Conservation (phyloP, 2,113 vertebrate species). For the Marmota monax region DNA sequence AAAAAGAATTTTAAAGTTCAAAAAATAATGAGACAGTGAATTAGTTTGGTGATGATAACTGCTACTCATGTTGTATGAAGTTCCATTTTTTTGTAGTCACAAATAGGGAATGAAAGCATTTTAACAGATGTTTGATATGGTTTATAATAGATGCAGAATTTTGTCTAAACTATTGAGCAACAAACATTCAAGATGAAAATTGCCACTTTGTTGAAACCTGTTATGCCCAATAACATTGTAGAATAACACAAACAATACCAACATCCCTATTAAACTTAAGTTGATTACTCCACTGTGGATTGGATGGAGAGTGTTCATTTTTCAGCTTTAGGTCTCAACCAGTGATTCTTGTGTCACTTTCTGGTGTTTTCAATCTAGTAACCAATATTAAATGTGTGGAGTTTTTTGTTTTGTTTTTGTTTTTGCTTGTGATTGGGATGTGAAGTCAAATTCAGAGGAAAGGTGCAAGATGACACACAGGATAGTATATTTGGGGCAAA, state of each 20-base stretch:
- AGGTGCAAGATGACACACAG: background rate
- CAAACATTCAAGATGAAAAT: slow-evolving; percentile 1
- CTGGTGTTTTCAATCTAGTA: background rate
- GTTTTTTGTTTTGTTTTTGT: too few species aligned
- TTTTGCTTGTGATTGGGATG: background rate
- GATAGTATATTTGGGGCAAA: background rate
- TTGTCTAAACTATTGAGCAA: slow-evolving; percentile 29
- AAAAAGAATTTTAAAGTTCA: background rate
- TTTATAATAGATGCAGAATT: background rate
- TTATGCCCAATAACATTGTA: background rate
- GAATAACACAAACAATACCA: background rate
- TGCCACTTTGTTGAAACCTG: background rate
- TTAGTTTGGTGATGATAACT: slow-evolving; percentile 1
- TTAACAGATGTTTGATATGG: background rate
- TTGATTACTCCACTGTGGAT: background rate
- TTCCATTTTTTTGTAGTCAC: slow-evolving; percentile 6
- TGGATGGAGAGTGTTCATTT: background rate
- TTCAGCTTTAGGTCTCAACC: background rate
- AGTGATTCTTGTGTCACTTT: background rate
- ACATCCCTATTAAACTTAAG: background rate
- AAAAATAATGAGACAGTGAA: background rate
- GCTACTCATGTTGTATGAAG: background rate
- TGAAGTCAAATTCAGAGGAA: slow-evolving; percentile 3
- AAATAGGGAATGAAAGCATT: slow-evolving; percentile 29
- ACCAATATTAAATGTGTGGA: background rate